A percentile compares a stretch with the other conserved stretches of the same genome.
These are phyloP conservation scores for Xanthostigma xanthostigma DNA, from an alignment of 2,888 invertebrate species.

Conservation along the genomic window DNA sequence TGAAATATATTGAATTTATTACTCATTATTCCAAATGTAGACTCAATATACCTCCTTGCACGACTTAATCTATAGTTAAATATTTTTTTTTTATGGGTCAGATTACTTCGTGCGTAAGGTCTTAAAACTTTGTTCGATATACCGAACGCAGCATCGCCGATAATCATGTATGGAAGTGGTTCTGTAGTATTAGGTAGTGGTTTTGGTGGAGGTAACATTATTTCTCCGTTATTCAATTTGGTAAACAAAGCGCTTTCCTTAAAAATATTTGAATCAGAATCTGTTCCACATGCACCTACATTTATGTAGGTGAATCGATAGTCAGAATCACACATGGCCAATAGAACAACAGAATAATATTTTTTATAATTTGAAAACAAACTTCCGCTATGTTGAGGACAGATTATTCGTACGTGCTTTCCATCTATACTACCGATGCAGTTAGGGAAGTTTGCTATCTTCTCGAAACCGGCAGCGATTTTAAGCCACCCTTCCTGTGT, in stretches of 20 bases:
- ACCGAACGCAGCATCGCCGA: slow-evolving; percentile 18
- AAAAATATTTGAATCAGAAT: slow-evolving; percentile 16
- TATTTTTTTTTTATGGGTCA: slow-evolving; percentile 12
- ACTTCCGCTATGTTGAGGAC: neutral
- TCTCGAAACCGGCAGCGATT: too few relatives aligned
- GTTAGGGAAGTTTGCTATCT: slow-evolving; percentile 3
- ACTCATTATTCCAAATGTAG: slow-evolving; percentile 15
- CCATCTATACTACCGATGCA: slow-evolving; percentile 5
- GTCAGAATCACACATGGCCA: slow-evolving; percentile 18
- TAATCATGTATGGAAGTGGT: slow-evolving; percentile 13
- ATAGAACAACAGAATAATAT: slow-evolving; percentile 18
- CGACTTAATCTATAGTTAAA: too few relatives aligned
- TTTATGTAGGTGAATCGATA: slow-evolving; percentile 18
- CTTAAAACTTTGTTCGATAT: slow-evolving; percentile 14
- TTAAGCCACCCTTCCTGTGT: too few relatives aligned
- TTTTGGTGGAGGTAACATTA: slow-evolving; percentile 14
- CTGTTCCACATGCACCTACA: slow-evolving; percentile 17
- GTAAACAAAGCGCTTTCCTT: slow-evolving; percentile 1
- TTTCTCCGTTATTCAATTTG: slow-evolving; percentile 3
- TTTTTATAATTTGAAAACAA: slow-evolving; percentile 8
- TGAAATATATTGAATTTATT: slow-evolving; percentile 17
- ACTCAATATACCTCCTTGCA: slow-evolving; percentile 10
- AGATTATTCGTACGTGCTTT: neutral
- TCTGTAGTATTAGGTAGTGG: slow-evolving; percentile 16
- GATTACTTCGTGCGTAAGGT: slow-evolving; percentile 14